Evolutionary conservation across 2,113 vertebrate genomes (phyloP).

Genomic region (Neolamprologus cancellatus): DNA sequence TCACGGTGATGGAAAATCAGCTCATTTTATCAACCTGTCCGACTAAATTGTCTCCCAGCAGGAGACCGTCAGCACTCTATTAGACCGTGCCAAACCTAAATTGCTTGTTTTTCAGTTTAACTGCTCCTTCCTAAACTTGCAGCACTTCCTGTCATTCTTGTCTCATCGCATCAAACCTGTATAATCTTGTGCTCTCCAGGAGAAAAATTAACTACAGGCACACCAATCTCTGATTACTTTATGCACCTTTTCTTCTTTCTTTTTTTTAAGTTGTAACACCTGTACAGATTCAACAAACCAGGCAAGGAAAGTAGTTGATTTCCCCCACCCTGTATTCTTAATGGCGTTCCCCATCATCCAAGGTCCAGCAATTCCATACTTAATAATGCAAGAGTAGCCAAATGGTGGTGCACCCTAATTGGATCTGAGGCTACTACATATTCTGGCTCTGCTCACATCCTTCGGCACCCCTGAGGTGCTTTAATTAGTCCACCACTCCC

Average conservation of each 20-base stretch:
- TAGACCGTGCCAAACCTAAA: neutral
- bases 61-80: neutral
- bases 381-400: constrained; percentile 43
- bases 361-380: constrained; percentile 6
- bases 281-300: neutral
- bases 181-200: neutral
- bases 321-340: neutral
- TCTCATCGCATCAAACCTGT: neutral
- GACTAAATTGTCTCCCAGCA: neutral
- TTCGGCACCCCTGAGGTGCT: constrained; percentile 1
- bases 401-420: constrained; percentile 30
- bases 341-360: neutral
- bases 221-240: neutral
- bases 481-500: constrained; percentile 6
- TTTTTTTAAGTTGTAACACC: neutral
- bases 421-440: constrained; percentile 18
- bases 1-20: neutral
- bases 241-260: neutral
- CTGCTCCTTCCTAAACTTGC: neutral
- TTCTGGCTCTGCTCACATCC: constrained; percentile 12
- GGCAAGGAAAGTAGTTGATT: neutral
- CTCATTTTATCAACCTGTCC: neutral
- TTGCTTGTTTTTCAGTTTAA: neutral
- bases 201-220: neutral
- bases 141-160: neutral